These are phyloP conservation scores for Varanus komodoensis DNA, from an alignment of 2,113 vertebrate species.

Conservation along the genomic window DNA sequence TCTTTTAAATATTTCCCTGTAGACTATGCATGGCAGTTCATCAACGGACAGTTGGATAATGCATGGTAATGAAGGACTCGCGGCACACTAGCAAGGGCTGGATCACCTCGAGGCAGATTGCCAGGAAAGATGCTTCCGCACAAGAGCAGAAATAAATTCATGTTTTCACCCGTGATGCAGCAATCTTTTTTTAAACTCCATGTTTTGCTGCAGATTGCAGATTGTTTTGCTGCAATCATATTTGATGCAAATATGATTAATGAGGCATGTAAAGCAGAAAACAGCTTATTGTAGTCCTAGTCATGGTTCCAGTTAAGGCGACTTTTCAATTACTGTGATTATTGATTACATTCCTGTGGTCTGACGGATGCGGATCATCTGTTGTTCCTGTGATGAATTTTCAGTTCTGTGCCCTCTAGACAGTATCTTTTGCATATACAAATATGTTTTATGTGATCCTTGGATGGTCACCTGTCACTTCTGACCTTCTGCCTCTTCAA, in stretches of 20 bases:
- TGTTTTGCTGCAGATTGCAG: too few species aligned
- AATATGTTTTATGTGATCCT: not conserved
- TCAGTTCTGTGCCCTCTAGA: not conserved
- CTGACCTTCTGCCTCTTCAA: not conserved
- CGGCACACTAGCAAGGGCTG: not conserved
- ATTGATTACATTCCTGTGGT: too few species aligned
- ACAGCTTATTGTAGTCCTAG: not conserved
- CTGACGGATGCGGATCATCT: not conserved
- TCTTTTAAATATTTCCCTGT: constrained; percentile 41
- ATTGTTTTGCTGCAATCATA: too few species aligned
- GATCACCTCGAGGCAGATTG: not conserved
- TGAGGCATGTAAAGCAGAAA: not conserved
- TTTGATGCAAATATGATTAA: constrained; percentile 3
- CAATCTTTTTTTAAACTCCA: too few species aligned
- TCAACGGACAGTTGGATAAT: not conserved
- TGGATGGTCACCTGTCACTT: not conserved
- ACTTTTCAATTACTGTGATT: not conserved
- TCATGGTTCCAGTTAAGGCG: not conserved
- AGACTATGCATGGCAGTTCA: not conserved
- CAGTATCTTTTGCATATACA: not conserved
- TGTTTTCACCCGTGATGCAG: not conserved
- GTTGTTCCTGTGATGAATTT: not conserved
- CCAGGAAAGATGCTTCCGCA: not conserved
- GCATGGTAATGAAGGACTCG: too few species aligned
- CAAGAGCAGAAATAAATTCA: not conserved